phyloP scores from a whole-genome alignment of 2,888 invertebrate species.

The Euproctis similis region DNA sequence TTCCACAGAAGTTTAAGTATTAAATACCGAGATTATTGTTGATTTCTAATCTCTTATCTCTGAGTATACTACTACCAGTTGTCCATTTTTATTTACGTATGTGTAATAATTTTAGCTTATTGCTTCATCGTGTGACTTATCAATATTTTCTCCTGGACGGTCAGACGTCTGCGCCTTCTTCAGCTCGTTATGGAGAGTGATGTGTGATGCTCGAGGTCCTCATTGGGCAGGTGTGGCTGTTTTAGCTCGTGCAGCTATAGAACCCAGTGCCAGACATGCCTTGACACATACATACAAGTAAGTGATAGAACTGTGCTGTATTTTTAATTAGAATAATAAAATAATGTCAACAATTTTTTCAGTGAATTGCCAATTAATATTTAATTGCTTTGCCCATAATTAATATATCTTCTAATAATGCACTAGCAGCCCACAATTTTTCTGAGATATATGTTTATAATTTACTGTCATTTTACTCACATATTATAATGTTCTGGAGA shows the following conservation, averaged over 20 bases:
- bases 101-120: constrained; percentile 80
- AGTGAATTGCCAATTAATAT: no score
- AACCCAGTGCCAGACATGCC: constrained; percentile 77
- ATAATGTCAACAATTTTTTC: no score
- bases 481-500: no score
- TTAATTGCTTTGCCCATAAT: no score
- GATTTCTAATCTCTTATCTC: no score
- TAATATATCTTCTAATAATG: no score
- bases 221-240: constrained; percentile 82
- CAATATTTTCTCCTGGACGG: constrained; percentile 80
- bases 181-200: constrained; percentile 79
- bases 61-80: not conserved
- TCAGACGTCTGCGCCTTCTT: constrained; percentile 80
- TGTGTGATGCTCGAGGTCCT: constrained; percentile 75
- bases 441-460: no score
- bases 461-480: no score
- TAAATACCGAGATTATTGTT: not conserved
- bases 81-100: not conserved
- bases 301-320: constrained; percentile 14
- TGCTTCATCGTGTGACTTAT: constrained; percentile 78
- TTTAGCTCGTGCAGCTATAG: constrained; percentile 77
- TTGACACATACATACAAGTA: constrained; percentile 80
- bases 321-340: no score
- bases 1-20: not conserved
- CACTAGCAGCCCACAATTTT: no score